Conservation (phyloP, 2,797 vertebrate species). For the Threskiornis aethiopicus region DNA sequence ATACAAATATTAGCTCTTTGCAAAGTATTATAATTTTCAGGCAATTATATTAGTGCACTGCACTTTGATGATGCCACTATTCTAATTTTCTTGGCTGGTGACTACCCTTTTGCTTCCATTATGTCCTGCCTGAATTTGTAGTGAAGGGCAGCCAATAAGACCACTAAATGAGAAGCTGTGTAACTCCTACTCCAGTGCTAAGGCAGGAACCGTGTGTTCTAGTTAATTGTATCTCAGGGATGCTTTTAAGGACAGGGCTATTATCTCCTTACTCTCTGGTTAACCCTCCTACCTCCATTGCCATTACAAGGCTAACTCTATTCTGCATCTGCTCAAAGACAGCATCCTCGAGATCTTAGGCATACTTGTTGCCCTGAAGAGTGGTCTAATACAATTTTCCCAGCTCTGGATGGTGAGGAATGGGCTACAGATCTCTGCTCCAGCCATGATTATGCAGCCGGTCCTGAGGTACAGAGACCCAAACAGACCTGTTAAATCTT, state of each 20-base stretch:
- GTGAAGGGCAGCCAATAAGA: background rate
- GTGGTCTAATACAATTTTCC: background rate
- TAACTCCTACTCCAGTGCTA: background rate
- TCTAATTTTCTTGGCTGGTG: background rate
- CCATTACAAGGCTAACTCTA: background rate
- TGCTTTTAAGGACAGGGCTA: background rate
- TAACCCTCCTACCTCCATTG: background rate
- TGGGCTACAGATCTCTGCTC: background rate
- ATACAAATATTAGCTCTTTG: background rate
- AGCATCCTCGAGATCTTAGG: background rate
- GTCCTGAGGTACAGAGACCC: background rate
- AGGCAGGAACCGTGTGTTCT: background rate
- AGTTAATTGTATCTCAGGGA: background rate
- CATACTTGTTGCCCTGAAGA: background rate
- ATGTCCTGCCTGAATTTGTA: background rate
- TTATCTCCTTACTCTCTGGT: background rate
- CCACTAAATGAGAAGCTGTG: background rate
- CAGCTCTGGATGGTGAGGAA: background rate
- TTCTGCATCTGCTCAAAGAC: background rate
- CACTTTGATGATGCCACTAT: background rate
- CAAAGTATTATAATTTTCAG: constrained; percentile 17
- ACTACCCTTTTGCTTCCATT: background rate
- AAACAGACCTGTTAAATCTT: fast-evolving
- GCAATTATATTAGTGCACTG: background rate
- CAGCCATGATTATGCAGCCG: too few relatives aligned